Evolutionary conservation across 2,113 vertebrate genomes (phyloP).

Genomic region (Crotalus tigris): DNA sequence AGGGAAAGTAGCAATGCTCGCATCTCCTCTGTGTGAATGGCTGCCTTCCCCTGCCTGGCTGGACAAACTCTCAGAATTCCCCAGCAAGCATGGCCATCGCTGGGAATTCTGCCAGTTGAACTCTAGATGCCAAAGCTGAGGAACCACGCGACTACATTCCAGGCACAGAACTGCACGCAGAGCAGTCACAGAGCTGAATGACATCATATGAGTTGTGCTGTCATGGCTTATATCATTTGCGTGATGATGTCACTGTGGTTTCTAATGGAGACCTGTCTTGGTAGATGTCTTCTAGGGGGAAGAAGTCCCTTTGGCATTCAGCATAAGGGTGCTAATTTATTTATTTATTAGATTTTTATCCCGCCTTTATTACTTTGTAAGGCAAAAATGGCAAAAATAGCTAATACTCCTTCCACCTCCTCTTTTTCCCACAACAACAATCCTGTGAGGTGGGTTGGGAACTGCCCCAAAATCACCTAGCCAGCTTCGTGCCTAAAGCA

Average conservation of each 20-base stretch:
- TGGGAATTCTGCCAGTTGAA: not conserved
- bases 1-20: not conserved
- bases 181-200: not conserved
- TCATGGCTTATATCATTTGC: not conserved
- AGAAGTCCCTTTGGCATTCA: not conserved
- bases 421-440: not conserved
- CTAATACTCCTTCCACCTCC: not conserved
- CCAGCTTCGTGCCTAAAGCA: too few species aligned
- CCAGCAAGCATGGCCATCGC: not conserved
- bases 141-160: not conserved
- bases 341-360: too few species aligned
- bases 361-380: not conserved
- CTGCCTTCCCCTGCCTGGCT: conserved; percentile 25
- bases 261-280: not conserved
- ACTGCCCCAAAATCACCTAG: not conserved
- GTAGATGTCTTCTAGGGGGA: not conserved
- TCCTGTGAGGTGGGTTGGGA: not conserved
- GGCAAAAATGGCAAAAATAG: not conserved
- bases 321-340: not conserved
- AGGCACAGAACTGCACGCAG: not conserved
- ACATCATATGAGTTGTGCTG: not conserved
- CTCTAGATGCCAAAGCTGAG: not conserved
- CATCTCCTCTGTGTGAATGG: not conserved
- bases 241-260: not conserved
- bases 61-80: not conserved